These are phyloP conservation scores for Florisuga fusca DNA, from an alignment of 2,797 vertebrate genomes.

Conservation along the genomic window DNA sequence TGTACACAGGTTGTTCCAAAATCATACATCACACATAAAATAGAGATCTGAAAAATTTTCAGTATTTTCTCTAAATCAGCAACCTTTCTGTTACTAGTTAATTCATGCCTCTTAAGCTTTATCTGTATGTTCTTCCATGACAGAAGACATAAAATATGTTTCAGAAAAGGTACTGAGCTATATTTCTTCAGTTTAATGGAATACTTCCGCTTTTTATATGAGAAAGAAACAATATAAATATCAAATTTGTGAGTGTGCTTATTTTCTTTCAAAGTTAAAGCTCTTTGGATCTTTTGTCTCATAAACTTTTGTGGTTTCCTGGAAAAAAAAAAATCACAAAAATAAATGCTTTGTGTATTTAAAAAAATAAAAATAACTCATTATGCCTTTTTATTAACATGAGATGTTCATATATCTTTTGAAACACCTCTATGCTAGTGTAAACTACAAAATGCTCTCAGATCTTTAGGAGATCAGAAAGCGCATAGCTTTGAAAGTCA, in stretches of 20 bases:
- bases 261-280: background rate
- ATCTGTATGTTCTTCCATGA: background rate
- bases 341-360: constrained; percentile 22
- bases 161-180: background rate
- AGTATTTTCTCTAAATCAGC: background rate
- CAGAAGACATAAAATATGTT: background rate
- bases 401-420: constrained; percentile 27
- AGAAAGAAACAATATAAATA: background rate
- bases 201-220: background rate
- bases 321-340: background rate
- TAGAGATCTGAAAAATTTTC: background rate
- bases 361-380: constrained; percentile 36
- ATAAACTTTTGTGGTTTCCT: background rate
- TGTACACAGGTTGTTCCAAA: background rate
- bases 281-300: background rate
- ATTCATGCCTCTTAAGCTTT: background rate
- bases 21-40: background rate
- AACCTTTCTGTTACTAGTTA: background rate
- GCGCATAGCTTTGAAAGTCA: constrained; percentile 51
- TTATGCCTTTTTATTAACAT: background rate
- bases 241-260: background rate
- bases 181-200: background rate
- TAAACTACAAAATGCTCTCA: constrained; percentile 65
- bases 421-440: constrained; percentile 30
- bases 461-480: constrained; percentile 66